Percentiles rank a stretch among this genome's conserved stretches.
Conservation (phyloP, 92 coral and sea anemone species). For the Bergia sp. region DNA sequence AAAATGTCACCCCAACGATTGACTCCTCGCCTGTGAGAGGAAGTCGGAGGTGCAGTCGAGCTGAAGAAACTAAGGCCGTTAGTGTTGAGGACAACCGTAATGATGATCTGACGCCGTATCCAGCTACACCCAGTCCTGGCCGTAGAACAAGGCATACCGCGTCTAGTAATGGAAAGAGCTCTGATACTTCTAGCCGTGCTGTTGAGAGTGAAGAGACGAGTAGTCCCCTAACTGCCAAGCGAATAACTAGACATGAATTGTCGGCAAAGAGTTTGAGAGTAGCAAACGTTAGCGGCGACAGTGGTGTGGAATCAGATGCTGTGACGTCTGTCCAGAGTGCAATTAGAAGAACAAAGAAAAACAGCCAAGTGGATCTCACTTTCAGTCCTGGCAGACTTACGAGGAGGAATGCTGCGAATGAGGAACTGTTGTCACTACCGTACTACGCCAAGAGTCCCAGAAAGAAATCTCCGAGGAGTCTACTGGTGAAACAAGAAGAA, state of each 20-base stretch:
- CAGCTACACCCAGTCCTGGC: conserved; percentile 5
- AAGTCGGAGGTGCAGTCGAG: conserved; percentile 6
- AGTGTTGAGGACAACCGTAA: conserved; percentile 25
- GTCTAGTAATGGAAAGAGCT: background rate
- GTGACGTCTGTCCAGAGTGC: conserved; percentile 4
- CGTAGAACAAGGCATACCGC: background rate
- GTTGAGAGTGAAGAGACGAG: background rate
- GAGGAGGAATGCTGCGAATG: conserved; percentile 2
- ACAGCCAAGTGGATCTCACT: background rate
- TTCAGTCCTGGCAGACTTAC: conserved; percentile 19
- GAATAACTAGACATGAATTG: background rate
- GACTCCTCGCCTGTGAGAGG: background rate
- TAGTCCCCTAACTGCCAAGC: background rate
- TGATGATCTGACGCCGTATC: conserved; percentile 6
- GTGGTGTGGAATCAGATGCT: conserved; percentile 1
- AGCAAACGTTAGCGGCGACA: background rate
- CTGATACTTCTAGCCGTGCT: background rate
- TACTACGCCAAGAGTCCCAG: conserved; percentile 32
- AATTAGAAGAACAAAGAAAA: background rate
- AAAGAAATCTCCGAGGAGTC: conserved; percentile 2
- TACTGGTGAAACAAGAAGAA: background rate
- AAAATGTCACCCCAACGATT: background rate
- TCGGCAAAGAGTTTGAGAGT: background rate
- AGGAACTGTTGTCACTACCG: conserved; percentile 29
- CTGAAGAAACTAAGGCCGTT: conserved; percentile 42